phyloP scores from a whole-genome alignment of 1,140 invertebrate genomes.

The Akabosia matsudoensis region DNA sequence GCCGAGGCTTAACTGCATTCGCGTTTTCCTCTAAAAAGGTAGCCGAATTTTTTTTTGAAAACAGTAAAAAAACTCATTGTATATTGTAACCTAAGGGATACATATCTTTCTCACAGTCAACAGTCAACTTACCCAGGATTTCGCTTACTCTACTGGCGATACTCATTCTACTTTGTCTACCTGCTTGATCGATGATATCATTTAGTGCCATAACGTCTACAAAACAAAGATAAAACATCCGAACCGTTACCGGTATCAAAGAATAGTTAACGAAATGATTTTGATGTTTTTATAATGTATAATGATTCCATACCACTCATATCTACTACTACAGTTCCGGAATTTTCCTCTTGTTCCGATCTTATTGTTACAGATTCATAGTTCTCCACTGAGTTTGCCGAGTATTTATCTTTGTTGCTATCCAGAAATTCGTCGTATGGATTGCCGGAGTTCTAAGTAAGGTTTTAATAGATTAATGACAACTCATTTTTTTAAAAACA shows the following conservation, averaged over 20 bases:
- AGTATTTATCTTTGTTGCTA: conserved; percentile 3
- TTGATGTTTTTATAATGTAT: background rate
- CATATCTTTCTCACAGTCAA: conserved; percentile 27
- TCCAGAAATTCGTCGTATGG: background rate
- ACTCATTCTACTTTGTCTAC: conserved; percentile 74
- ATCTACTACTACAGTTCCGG: background rate
- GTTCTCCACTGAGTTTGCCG: too few relatives aligned
- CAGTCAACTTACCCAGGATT: conserved; percentile 46
- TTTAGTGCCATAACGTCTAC: conserved; percentile 96
- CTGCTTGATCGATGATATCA: conserved; percentile 94
- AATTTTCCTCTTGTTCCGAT: background rate
- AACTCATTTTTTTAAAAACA: background rate
- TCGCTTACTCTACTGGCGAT: conserved; percentile 75
- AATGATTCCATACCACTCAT: background rate
- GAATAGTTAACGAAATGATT: background rate
- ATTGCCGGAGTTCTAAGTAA: background rate
- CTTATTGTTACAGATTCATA: too few relatives aligned
- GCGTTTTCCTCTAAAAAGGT: background rate
- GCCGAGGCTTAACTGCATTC: background rate
- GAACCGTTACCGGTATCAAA: background rate
- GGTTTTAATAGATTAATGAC: background rate
- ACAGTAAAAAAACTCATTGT: too few relatives aligned
- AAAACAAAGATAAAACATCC: conserved; percentile 49
- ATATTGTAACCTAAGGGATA: too few relatives aligned
- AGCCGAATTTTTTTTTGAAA: too few relatives aligned